These are phyloP conservation scores for Oreochromis aureus DNA, from an alignment of 2,113 vertebrate genomes.

Conservation along the genomic window DNA sequence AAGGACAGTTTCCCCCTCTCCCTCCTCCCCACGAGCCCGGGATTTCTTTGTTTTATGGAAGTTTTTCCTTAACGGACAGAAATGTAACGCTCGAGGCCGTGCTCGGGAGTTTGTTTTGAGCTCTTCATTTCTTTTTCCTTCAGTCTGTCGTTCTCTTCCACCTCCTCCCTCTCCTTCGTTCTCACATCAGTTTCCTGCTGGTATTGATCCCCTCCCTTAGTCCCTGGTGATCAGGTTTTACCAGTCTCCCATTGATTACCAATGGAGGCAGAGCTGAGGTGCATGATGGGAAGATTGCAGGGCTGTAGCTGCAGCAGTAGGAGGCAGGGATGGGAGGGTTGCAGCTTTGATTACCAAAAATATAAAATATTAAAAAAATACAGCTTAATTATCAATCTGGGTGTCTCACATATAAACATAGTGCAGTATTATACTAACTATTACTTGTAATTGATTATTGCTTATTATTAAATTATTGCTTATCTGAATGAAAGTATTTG, in stretches of 20 bases:
- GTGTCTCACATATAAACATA: background rate
- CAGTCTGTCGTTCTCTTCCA: background rate
- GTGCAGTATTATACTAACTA: background rate
- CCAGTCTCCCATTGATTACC: conserved; percentile 64
- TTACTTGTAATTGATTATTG: background rate
- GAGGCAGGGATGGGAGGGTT: conserved; percentile 6
- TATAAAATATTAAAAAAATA: background rate
- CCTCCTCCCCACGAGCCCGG: background rate
- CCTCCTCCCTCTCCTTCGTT: conserved; percentile 2
- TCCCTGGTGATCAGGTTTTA: conserved; percentile 65
- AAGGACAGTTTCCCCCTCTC: background rate
- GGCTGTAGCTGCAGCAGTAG: background rate
- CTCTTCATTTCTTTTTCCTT: background rate
- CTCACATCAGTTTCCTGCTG: conserved; percentile 53
- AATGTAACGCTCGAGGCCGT: background rate
- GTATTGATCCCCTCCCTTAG: conserved; percentile 46
- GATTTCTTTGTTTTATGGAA: background rate
- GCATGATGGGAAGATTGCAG: conserved; percentile 41
- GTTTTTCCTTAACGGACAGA: background rate
- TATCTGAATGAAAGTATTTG: background rate
- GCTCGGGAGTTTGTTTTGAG: background rate
- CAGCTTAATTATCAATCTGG: background rate
- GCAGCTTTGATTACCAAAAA: background rate
- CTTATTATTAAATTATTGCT: background rate
- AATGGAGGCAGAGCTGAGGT: conserved; percentile 43